Base-by-base conservation (phyloP, 2,797 vertebrate species). In the Chaunax sp. region DNA sequence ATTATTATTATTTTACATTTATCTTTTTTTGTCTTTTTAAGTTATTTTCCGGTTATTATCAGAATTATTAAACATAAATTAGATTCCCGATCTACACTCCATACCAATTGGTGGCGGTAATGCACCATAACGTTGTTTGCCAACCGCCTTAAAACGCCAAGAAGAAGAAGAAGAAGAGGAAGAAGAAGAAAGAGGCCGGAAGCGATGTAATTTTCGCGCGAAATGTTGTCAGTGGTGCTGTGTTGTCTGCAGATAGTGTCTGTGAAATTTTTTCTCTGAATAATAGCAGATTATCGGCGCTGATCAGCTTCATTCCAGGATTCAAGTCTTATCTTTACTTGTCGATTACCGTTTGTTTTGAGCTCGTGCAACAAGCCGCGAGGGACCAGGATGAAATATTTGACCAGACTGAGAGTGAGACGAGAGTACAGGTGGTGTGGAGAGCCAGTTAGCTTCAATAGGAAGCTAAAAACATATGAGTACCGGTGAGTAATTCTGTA, bases 391-490 rank as follows among this genome's bases (percentile, higher is more conserved):
- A 90, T 89, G 54, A 87, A 80, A 25, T 95, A 94, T 50, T 69
- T 66, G n/a, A 93, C 90, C 5, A 90, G 93, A 28, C 78, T 87
- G 37, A 93, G 89, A 73, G 85, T 87, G 22, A 87, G 84, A 41
- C 66, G 92, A 5, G 28, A 6, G 4, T 96, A 94, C 68, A 84
- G 74, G 8, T 98, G 97, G 97, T 56, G 81, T 14, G 95, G 94
- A 44, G 78, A 30, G 5, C 89, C 93, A 0, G 0, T 56, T 0
- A n/a, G 1, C 16, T 87, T 85, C 5, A 92, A 96, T 78, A 83
- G 95, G 37, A 95, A 94, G 57, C 30, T 95, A 14, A 92, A 90
- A 64, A 93, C 75, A 0, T 53, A 20, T 0, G 89, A 92, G 16
- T 96, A 96, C 69, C 78, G 84, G 97, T 97, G 75, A 94, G 88